Conservation (phyloP, 1,140 invertebrate genomes). For the Bombus sibiricus region DNA sequence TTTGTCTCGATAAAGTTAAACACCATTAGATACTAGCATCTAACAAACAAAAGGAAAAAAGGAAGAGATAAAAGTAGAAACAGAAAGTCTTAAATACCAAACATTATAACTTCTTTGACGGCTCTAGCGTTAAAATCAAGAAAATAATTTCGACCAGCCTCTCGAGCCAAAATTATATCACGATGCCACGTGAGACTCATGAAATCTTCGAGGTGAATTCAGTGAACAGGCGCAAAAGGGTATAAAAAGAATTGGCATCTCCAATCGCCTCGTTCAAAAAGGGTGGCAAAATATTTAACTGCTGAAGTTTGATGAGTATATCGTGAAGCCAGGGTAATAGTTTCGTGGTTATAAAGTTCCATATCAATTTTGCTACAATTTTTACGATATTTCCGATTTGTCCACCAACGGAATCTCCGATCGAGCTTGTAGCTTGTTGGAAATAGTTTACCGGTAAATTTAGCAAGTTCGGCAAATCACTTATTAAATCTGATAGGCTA, state of each 20-base stretch:
- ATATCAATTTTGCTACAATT: fast-evolving
- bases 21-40: too few relatives aligned
- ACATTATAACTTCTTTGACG: too few relatives aligned
- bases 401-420: fast-evolving
- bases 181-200: too few relatives aligned
- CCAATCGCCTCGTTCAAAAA: not conserved
- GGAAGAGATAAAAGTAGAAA: too few relatives aligned
- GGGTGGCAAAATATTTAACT: not conserved
- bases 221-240: fast-evolving
- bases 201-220: fast-evolving
- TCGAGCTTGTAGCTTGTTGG: not conserved
- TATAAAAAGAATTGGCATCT: fast-evolving
- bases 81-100: too few relatives aligned
- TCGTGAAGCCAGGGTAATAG: fast-evolving
- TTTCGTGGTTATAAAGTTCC: fast-evolving
- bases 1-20: not conserved
- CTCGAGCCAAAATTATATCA: too few relatives aligned
- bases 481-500: too few relatives aligned
- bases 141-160: too few relatives aligned
- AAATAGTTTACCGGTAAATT: fast-evolving
- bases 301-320: fast-evolving
- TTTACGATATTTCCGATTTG: fast-evolving
- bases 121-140: too few relatives aligned
- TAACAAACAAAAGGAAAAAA: too few relatives aligned
- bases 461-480: not conserved